Evolutionary conservation across 1,140 invertebrate species (phyloP), one percentile per base, ranked within the genome.

Genomic region (Armadillidium nasatum): DNA sequence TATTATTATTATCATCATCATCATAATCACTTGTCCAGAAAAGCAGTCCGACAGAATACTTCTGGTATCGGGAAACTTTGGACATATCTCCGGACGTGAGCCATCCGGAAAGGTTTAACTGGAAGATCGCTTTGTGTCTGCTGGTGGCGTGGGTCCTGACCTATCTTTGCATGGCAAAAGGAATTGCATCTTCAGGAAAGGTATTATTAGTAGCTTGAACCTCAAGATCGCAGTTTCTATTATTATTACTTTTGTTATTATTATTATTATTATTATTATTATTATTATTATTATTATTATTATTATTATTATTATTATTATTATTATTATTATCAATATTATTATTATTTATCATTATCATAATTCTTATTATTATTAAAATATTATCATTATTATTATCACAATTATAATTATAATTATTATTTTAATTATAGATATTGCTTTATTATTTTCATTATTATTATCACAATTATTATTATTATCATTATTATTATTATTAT

Each of bases 111-210:
- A 88, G 86, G 6, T 95, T 99, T 85, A 98, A 97, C 86, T 97
- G 93, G 90, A 95, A 96, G 84, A 95, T 98, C 75, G 94, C 92
- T 13, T 83, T 96, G 22, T 93, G 94, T 22, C 87, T 99, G 22
- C 87, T 96, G 6, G 87, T 97, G 0, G 87, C 88, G 7, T 99
- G 97, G 97, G 91, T 97, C 70, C 87, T 99, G n/a, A 95, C 98
- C 74, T 99, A 98, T 84, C 89, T 98, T 86, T 98, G 96, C 86
- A 97, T 99, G 91, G 97, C 97, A 80, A 98, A 98, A 86, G 97
- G 97, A 69, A 98, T 99, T 72, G 95, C 96, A 22, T 96, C 94
- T 9, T 97, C 95, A 0, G 94, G 95, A 79, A 98, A 98, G 88
- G 91, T 92, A 60, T 15, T 60, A 15, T 15, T 19, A 60, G 19